Conservation (phyloP, 2,797 vertebrate species). For the Gadopsis marmoratus region DNA sequence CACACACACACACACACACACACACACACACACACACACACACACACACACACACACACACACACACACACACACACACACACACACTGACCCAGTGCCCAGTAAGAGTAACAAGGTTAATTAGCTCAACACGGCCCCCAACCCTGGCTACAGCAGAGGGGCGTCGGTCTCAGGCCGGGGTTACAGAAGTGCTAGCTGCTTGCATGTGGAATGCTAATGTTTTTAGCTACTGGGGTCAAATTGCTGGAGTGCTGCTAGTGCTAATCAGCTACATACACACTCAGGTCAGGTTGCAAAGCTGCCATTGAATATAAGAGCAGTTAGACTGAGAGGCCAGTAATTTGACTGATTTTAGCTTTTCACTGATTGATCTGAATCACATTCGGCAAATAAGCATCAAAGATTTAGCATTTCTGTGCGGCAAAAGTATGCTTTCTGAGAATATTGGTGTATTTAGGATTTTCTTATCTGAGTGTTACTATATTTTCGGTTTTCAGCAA, state of each 20-base stretch:
- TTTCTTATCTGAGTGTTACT: too few relatives aligned
- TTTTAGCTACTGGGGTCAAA: constrained; percentile 54
- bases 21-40: too few relatives aligned
- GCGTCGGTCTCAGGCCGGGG: constrained; percentile 50
- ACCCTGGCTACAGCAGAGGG: constrained; percentile 57
- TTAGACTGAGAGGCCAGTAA: background rate
- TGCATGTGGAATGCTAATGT: constrained; percentile 50
- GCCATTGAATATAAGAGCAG: constrained; percentile 7
- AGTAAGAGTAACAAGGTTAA: constrained; percentile 80
- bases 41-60: too few relatives aligned
- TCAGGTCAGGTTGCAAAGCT: constrained; percentile 12
- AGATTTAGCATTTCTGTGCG: too few relatives aligned
- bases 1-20: constrained; percentile 53
- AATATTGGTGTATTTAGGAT: too few relatives aligned
- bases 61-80: constrained; percentile 42
- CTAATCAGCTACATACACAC: constrained; percentile 58
- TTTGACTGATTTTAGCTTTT: background rate
- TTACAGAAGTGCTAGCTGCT: constrained; percentile 38
- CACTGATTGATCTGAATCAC: background rate
- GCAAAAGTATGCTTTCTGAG: too few relatives aligned
- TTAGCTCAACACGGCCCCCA: constrained; percentile 70
- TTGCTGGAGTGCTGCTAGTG: constrained; percentile 20
- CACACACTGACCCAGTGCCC: constrained; percentile 60
- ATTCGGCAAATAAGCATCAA: background rate
- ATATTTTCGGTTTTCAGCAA: too few relatives aligned